These are phyloP conservation scores for Poecilia velifera DNA, from an alignment of 2,797 vertebrate species.

Conservation along the genomic window DNA sequence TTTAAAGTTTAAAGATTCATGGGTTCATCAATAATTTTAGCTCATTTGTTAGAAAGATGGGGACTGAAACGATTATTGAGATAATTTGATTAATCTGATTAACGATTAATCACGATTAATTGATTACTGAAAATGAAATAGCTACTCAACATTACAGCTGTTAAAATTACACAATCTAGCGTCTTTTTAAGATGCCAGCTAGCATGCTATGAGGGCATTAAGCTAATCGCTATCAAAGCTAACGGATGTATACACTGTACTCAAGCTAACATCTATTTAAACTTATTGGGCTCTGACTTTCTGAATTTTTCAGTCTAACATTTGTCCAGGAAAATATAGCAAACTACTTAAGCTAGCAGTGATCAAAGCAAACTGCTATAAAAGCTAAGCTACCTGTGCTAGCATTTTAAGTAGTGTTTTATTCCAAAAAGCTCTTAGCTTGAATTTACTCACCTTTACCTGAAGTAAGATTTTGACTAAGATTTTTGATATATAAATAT, in stretches of 20 bases:
- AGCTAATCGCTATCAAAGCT: not conserved
- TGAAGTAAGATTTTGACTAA: not conserved
- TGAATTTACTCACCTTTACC: not conserved
- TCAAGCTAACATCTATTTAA: not conserved
- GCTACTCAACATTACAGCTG: not conserved
- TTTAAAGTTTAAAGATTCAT: too few relatives aligned
- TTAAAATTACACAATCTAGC: not conserved
- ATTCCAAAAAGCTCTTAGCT: not conserved
- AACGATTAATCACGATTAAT: too few relatives aligned
- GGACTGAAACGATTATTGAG: too few relatives aligned
- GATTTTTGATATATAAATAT: not conserved
- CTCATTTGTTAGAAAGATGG: too few relatives aligned
- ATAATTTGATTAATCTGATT: too few relatives aligned
- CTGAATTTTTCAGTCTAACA: not conserved
- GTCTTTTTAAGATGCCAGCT: not conserved
- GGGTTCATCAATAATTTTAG: too few relatives aligned
- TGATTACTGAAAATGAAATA: too few relatives aligned
- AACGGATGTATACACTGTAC: not conserved
- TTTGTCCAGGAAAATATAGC: not conserved
- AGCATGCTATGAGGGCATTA: not conserved
- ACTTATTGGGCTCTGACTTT: not conserved
- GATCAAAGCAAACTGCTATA: not conserved
- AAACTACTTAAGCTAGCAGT: not conserved
- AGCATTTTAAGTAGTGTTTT: not conserved
- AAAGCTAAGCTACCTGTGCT: not conserved